Percentiles rank a stretch among this genome's conserved stretches.
Conservation (phyloP, 1,140 invertebrate species). For the Arctopsyche grandis region DNA sequence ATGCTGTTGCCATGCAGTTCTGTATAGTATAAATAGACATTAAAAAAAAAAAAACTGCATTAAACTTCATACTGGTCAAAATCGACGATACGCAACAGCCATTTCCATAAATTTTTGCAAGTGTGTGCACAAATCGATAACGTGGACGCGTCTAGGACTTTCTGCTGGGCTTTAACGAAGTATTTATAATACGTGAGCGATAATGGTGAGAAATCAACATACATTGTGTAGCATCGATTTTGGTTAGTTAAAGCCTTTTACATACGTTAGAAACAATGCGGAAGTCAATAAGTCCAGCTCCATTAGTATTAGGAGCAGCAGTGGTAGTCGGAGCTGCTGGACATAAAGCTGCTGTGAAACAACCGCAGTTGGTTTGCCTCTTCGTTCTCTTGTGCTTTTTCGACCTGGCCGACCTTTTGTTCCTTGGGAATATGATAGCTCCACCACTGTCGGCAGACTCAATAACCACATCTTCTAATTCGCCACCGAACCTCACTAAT, state of each 20-base stretch:
- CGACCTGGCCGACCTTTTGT: conserved; percentile 49
- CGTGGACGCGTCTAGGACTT: no score
- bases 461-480: conserved; percentile 46
- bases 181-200: no score
- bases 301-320: conserved; percentile 55
- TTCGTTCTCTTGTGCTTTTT: conserved; percentile 15
- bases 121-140: no score
- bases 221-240: no score
- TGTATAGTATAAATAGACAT: no score
- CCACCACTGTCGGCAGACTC: conserved; percentile 39
- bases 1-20: no score
- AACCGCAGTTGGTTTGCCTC: conserved; percentile 56
- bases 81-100: no score
- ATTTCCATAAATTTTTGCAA: no score
- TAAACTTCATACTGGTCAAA: no score
- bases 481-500: conserved; percentile 46
- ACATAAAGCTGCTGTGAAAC: conserved; percentile 62
- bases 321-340: conserved; percentile 46
- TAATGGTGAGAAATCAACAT: no score
- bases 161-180: no score
- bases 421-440: conserved; percentile 57
- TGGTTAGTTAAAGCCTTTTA: not conserved
- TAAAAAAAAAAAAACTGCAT: no score
- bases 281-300: conserved; percentile 68
- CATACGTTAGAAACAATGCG: conserved; percentile 64